Conservation (phyloP, 2,888 invertebrate species). For the Pemphredon lugubris region DNA sequence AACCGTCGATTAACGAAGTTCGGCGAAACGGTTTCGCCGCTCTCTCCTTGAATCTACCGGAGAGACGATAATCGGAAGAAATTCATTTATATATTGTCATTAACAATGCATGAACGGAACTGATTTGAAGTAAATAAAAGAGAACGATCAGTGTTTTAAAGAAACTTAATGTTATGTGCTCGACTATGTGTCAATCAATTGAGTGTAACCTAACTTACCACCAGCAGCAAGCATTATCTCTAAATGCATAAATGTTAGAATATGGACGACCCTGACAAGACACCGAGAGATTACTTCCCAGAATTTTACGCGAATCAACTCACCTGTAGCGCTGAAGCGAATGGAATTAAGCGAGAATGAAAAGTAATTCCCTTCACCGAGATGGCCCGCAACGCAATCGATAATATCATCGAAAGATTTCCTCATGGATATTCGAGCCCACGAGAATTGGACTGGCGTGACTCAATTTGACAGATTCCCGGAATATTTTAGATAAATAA, state of each 20-base stretch:
- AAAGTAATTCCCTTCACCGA: no score
- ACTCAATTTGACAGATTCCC: no score
- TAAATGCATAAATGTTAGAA: constrained; percentile 52
- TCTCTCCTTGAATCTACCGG: constrained; percentile 5
- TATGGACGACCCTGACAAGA: constrained; percentile 31
- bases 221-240: constrained; percentile 67
- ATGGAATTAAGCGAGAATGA: no score
- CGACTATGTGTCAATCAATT: constrained; percentile 24
- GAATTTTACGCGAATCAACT: no score
- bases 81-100: not conserved
- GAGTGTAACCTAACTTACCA: constrained; percentile 39
- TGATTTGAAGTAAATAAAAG: constrained; percentile 3
- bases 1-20: constrained; percentile 37
- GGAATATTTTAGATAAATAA: no score
- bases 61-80: not conserved
- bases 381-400: no score
- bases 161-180: constrained; percentile 20
- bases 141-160: not conserved
- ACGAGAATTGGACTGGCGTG: no score
- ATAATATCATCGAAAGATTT: no score
- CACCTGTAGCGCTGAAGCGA: no score
- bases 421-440: no score
- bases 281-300: no score
- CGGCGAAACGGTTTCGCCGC: not conserved
- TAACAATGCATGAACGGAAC: constrained; percentile 41